Evolutionary conservation across 2,113 vertebrate species (phyloP).

Genomic region (Mirza zaza): DNA sequence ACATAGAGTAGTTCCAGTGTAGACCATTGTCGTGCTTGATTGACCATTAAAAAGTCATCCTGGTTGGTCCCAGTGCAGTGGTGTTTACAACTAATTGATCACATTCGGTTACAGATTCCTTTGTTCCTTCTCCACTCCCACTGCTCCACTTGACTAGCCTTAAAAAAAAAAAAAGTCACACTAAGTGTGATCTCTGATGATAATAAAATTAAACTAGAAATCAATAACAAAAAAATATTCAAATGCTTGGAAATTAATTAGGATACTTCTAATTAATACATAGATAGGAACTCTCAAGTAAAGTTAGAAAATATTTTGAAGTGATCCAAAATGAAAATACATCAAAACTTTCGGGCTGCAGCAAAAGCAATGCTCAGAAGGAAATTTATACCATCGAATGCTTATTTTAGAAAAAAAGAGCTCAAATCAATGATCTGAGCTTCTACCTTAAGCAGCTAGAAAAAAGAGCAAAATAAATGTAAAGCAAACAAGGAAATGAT

Average conservation of each 20-base stretch:
- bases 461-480: neutral
- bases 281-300: neutral
- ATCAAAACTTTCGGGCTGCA: neutral
- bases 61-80: too few relatives aligned
- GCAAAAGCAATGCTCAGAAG: neutral
- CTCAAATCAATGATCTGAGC: neutral
- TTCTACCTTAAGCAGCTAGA: conserved; percentile 8
- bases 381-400: neutral
- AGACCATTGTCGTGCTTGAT: too few relatives aligned
- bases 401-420: neutral
- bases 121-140: too few relatives aligned
- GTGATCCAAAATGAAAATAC: conserved; percentile 2
- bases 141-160: too few relatives aligned
- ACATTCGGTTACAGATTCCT: too few relatives aligned
- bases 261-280: neutral
- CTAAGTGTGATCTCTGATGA: neutral
- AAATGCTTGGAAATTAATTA: neutral
- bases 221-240: neutral
- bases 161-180: too few relatives aligned
- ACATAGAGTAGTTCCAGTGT: too few relatives aligned
- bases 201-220: neutral
- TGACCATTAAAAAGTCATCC: too few relatives aligned
- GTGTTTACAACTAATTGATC: too few relatives aligned
- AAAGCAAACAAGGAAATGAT: neutral
- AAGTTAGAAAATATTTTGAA: conserved; percentile 21